Conservation (phyloP, 2,888 invertebrate species). For the Morinoia aosen region DNA sequence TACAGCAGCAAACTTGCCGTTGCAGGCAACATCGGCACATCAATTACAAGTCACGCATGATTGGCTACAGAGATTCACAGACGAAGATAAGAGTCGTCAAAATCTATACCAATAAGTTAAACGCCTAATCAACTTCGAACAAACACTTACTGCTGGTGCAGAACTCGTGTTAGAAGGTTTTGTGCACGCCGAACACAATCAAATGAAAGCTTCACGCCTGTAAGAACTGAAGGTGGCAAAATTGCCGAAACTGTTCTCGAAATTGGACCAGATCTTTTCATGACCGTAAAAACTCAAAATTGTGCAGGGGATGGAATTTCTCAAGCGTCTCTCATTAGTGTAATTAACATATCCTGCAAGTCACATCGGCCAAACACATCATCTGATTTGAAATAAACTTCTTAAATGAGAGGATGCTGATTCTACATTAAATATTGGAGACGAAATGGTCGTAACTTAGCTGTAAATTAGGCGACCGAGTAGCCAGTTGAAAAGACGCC, state of each 20-base stretch:
- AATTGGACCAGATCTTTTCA: not conserved
- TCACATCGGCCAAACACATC: not conserved
- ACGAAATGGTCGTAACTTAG: not conserved
- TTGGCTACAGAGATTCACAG: not conserved
- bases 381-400: not conserved
- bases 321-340: not conserved
- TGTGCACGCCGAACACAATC: too few relatives aligned
- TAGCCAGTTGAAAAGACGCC: not conserved
- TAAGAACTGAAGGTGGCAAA: not conserved
- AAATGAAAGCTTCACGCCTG: too few relatives aligned
- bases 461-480: not conserved
- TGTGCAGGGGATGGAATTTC: not conserved
- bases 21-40: not conserved
- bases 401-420: not conserved
- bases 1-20: not conserved
- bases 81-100: not conserved
- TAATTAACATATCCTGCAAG: not conserved
- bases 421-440: not conserved
- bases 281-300: not conserved
- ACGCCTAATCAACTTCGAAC: not conserved
- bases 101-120: not conserved
- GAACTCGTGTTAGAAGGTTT: not conserved
- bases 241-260: not conserved
- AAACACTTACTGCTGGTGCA: not conserved
- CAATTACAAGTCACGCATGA: not conserved